A percentile compares a stretch with the other conserved stretches of the same genome.
These are phyloP conservation scores for Piaya cayana DNA, from an alignment of 2,113 vertebrate species.

Conservation along the genomic window DNA sequence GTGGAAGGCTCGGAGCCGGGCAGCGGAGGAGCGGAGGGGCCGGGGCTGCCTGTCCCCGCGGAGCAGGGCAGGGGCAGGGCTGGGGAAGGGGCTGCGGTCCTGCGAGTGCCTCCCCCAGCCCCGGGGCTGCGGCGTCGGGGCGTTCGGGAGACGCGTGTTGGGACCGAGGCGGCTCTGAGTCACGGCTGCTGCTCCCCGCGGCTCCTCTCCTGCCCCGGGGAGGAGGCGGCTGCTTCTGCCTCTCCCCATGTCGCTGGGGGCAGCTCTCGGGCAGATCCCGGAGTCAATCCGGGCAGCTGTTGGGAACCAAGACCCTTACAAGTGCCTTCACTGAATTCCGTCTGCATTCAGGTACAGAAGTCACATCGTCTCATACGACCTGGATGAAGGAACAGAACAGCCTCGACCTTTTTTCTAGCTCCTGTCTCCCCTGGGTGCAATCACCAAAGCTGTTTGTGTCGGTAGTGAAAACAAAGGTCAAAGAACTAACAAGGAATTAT, in stretches of 20 bases:
- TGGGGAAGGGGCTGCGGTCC: too few relatives aligned
- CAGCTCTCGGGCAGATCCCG: too few relatives aligned
- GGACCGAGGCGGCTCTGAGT: background rate
- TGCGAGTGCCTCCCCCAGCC: too few relatives aligned
- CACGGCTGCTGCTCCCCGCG: background rate
- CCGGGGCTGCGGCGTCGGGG: background rate
- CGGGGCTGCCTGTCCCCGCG: background rate
- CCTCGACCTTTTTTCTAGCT: background rate
- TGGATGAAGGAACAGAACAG: background rate
- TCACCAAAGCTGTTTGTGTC: background rate
- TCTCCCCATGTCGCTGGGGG: background rate
- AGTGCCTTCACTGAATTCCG: background rate
- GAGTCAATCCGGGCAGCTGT: background rate
- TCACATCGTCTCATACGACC: background rate
- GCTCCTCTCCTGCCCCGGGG: background rate
- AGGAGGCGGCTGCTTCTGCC: background rate
- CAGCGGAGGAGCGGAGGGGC: background rate
- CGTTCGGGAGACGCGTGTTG: background rate
- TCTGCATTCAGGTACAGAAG: rapidly evolving
- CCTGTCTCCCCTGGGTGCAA: rapidly evolving
- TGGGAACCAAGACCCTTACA: background rate
- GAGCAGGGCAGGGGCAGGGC: background rate
- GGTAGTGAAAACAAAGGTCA: background rate
- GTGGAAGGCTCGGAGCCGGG: background rate
- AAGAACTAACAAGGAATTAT: background rate